A percentile compares a stretch with the other conserved stretches of the same genome.
Evolutionary conservation across 2,113 vertebrate species (phyloP).

Genomic region (Proteles cristata): DNA sequence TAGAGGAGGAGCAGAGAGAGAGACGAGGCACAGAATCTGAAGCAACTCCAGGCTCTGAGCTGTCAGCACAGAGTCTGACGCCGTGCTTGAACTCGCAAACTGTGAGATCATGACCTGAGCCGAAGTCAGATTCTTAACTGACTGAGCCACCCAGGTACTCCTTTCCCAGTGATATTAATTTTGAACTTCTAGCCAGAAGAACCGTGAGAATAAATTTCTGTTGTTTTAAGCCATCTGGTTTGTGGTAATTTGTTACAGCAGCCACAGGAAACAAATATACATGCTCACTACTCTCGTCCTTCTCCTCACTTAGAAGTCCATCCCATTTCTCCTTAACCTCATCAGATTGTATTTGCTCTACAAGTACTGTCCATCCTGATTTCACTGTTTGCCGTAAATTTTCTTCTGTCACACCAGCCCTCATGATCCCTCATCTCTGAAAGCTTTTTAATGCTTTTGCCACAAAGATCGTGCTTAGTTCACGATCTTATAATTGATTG

Average conservation of each 20-base stretch:
- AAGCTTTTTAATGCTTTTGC: not conserved
- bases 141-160: too few relatives aligned
- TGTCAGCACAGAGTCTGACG: too few relatives aligned
- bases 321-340: not conserved
- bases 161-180: not conserved
- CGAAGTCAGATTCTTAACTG: too few relatives aligned
- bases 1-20: too few relatives aligned
- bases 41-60: too few relatives aligned
- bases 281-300: not conserved
- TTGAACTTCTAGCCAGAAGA: not conserved
- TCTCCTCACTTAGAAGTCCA: not conserved
- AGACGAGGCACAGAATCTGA: too few relatives aligned
- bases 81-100: accelerated
- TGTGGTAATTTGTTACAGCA: not conserved
- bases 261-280: not conserved
- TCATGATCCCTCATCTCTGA: not conserved
- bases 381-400: not conserved
- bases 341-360: not conserved
- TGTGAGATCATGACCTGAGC: too few relatives aligned
- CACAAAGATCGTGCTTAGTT: not conserved
- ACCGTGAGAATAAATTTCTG: not conserved
- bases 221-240: not conserved
- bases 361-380: not conserved
- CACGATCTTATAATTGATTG: not conserved
- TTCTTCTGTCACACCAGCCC: not conserved